Evolutionary conservation across 2,797 vertebrate species (phyloP).

Genomic region (Peromyscus aztecus): DNA sequence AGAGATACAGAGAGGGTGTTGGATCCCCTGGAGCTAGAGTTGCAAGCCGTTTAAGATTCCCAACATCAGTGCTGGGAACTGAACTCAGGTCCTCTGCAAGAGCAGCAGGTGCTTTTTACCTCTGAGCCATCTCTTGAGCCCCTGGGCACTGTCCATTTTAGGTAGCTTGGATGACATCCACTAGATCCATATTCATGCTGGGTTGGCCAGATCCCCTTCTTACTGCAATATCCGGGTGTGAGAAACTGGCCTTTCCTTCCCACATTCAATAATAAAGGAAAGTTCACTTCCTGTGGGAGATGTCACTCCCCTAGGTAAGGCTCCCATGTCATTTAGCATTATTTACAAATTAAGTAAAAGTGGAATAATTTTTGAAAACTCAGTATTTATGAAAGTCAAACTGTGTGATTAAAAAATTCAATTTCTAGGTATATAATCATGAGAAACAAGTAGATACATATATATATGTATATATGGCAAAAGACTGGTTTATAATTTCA

Average conservation of each 20-base stretch:
- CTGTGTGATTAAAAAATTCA: neutral
- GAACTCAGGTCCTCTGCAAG: neutral
- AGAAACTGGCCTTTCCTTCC: neutral
- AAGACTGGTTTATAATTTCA: neutral
- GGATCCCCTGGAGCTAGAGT: neutral
- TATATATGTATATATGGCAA: neutral
- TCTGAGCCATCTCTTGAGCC: neutral
- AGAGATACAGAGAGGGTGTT: neutral
- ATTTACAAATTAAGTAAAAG: neutral
- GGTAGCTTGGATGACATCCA: neutral
- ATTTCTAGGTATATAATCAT: neutral
- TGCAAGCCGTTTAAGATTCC: neutral
- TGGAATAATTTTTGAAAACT: neutral
- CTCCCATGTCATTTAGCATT: neutral
- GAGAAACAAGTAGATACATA: neutral
- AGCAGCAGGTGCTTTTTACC: neutral
- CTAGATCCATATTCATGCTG: no score
- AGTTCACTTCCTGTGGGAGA: neutral
- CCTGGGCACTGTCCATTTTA: neutral
- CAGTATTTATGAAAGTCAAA: neutral
- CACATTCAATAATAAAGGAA: no score
- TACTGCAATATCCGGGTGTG: neutral
- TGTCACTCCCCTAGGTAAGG: no score
- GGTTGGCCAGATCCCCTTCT: neutral
- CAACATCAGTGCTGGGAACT: neutral